Conservation (phyloP, 2,797 vertebrate species). For the Sebastes vulpes region DNA sequence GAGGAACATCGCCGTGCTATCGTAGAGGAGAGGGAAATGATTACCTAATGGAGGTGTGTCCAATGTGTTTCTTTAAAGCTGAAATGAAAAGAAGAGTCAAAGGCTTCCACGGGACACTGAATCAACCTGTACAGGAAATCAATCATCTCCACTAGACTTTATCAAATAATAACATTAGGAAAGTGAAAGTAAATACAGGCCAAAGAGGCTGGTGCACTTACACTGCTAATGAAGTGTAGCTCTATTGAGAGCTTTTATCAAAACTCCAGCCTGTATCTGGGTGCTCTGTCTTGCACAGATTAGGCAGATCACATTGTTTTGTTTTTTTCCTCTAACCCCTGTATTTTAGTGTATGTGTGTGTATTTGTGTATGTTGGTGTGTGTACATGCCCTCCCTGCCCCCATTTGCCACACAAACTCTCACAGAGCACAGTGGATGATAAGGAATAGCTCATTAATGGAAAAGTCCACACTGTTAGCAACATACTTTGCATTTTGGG, state of each 20-base stretch:
- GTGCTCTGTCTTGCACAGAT: slow-evolving; percentile 14
- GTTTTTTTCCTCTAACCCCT: not conserved
- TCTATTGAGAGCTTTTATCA: slow-evolving; percentile 51
- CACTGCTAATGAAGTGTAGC: slow-evolving; percentile 61
- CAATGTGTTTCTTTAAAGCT: slow-evolving; percentile 67
- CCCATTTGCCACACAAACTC: not conserved
- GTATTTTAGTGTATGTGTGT: slow-evolving; percentile 15
- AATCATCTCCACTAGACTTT: slow-evolving; percentile 63
- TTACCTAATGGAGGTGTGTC: slow-evolving; percentile 74
- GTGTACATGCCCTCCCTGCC: not conserved
- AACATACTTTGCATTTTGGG: not conserved
- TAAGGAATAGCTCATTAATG: slow-evolving; percentile 43
- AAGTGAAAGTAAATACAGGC: slow-evolving; percentile 49
- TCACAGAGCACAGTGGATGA: slow-evolving; percentile 2
- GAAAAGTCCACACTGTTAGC: slow-evolving; percentile 1
- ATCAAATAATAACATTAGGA: slow-evolving; percentile 60
- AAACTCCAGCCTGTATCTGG: slow-evolving; percentile 32
- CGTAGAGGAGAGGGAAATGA: slow-evolving; percentile 55
- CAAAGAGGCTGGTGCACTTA: slow-evolving; percentile 30
- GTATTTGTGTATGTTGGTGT: not conserved
- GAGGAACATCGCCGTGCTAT: slow-evolving; percentile 59
- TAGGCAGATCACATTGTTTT: not conserved
- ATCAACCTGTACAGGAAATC: slow-evolving; percentile 57
- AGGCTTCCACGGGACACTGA: slow-evolving; percentile 52
- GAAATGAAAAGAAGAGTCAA: slow-evolving; percentile 64